Evolutionary conservation across 2,888 invertebrate genomes (phyloP).

Genomic region (Chironomus riparius): DNA sequence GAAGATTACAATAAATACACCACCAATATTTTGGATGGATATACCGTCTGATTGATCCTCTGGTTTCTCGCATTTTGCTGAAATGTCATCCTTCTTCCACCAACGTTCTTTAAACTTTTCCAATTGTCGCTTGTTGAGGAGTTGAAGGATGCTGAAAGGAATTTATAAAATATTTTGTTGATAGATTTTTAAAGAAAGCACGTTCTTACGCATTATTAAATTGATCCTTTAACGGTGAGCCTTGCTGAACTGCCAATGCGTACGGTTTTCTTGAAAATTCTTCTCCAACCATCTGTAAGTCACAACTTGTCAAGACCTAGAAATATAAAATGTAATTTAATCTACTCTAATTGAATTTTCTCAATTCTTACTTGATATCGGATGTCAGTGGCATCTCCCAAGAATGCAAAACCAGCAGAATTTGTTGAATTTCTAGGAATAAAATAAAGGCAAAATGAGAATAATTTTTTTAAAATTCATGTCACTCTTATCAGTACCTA

Average conservation of each 20-base stretch:
- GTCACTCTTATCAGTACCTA: not conserved
- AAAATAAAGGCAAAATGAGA: not conserved
- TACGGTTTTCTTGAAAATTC: slow-evolving; percentile 97
- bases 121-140: slow-evolving; percentile 84
- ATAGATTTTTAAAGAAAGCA: too few relatives aligned
- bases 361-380: slow-evolving; percentile 41
- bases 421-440: slow-evolving; percentile 47
- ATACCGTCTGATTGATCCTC: slow-evolving; percentile 95
- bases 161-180: not conserved
- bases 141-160: slow-evolving; percentile 68
- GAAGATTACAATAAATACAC: slow-evolving; percentile 95
- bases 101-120: slow-evolving; percentile 92
- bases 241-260: slow-evolving; percentile 93
- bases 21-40: slow-evolving; percentile 94
- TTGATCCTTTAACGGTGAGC: slow-evolving; percentile 86
- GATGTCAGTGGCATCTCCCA: slow-evolving; percentile 92
- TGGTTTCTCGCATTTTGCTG: slow-evolving; percentile 70
- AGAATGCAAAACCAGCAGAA: slow-evolving; percentile 82
- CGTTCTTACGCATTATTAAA: slow-evolving; percentile 83
- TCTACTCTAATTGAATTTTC: not conserved
- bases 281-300: slow-evolving; percentile 86
- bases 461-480: not conserved
- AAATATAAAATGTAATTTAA: not conserved
- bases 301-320: slow-evolving; percentile 48
- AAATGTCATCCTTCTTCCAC: slow-evolving; percentile 85